These are phyloP conservation scores for Azorinus chamasolen DNA, from an alignment of 2,888 invertebrate genomes.

Conservation along the genomic window DNA sequence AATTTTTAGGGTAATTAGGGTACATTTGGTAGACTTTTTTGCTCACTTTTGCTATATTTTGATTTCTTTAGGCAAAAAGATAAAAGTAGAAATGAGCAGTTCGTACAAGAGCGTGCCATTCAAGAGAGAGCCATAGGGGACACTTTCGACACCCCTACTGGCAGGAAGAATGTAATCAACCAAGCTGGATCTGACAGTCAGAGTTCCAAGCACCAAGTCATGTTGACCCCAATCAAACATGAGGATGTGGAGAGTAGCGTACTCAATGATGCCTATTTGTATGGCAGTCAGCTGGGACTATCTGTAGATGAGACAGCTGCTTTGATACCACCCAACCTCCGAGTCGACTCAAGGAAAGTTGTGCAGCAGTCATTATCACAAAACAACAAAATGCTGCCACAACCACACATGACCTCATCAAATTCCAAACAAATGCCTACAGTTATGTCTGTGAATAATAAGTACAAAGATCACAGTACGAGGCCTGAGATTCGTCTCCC, in stretches of 20 bases:
- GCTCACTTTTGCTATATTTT: too few species aligned
- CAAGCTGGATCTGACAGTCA: constrained; percentile 90
- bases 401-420: constrained; percentile 59
- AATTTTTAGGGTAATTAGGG: too few species aligned
- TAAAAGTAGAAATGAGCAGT: constrained; percentile 20
- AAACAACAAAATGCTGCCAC: constrained; percentile 65
- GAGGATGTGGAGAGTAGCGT: constrained; percentile 74
- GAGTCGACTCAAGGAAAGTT: constrained; percentile 60
- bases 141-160: constrained; percentile 26
- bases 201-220: constrained; percentile 68
- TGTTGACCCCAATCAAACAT: constrained; percentile 82
- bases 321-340: constrained; percentile 64
- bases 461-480: constrained; percentile 69
- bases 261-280: constrained; percentile 58
- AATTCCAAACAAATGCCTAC: constrained; percentile 68
- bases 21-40: too few species aligned
- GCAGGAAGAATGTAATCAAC: constrained; percentile 91
- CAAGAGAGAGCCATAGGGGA: constrained; percentile 23
- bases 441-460: constrained; percentile 40
- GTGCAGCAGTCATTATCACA: constrained; percentile 60
- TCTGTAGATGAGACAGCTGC: constrained; percentile 56
- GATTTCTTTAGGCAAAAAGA: constrained; percentile 37
- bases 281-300: constrained; percentile 37
- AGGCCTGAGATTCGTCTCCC: constrained; percentile 73
- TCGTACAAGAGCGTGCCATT: constrained; percentile 12